A percentile compares a stretch with the other conserved stretches of the same genome.
Conservation (phyloP, 2,888 invertebrate species). For the Polietes domitor region DNA sequence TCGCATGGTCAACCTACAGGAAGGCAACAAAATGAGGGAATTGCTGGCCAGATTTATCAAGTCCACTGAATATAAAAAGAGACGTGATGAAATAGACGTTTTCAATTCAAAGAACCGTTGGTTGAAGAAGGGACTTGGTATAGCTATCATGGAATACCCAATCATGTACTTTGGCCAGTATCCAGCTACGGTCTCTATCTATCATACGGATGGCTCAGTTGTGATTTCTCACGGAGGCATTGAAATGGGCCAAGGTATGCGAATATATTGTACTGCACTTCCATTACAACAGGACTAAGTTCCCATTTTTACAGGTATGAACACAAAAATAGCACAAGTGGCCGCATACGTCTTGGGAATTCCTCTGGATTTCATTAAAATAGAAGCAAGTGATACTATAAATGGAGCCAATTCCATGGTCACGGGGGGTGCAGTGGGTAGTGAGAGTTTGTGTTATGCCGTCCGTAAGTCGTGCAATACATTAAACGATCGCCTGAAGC, state of each 20-base stretch:
- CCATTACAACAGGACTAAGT: background rate
- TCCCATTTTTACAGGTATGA: conserved; percentile 66
- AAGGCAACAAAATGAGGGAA: conserved; percentile 75
- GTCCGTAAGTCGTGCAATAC: conserved; percentile 84
- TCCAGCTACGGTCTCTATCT: conserved; percentile 84
- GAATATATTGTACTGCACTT: background rate
- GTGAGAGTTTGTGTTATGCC: conserved; percentile 84
- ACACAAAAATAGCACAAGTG: conserved; percentile 88
- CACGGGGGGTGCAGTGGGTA: conserved; percentile 86
- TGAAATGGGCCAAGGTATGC: conserved; percentile 89
- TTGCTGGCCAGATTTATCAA: conserved; percentile 82
- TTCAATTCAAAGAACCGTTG: conserved; percentile 88
- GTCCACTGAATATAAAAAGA: conserved; percentile 82
- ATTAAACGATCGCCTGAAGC: conserved; percentile 83
- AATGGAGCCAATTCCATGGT: conserved; percentile 85
- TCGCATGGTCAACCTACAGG: conserved; percentile 81
- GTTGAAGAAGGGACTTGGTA: conserved; percentile 85
- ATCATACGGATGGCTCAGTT: conserved; percentile 86
- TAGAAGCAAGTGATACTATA: conserved; percentile 85
- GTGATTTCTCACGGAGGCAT: conserved; percentile 86
- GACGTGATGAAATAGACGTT: conserved; percentile 82
- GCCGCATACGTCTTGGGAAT: conserved; percentile 87
- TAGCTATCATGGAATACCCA: conserved; percentile 86
- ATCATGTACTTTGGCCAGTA: conserved; percentile 81
- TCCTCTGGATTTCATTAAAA: conserved; percentile 84